phyloP scores from a whole-genome alignment of 2,797 vertebrate genomes.

The Coregonus ussuriensis region DNA sequence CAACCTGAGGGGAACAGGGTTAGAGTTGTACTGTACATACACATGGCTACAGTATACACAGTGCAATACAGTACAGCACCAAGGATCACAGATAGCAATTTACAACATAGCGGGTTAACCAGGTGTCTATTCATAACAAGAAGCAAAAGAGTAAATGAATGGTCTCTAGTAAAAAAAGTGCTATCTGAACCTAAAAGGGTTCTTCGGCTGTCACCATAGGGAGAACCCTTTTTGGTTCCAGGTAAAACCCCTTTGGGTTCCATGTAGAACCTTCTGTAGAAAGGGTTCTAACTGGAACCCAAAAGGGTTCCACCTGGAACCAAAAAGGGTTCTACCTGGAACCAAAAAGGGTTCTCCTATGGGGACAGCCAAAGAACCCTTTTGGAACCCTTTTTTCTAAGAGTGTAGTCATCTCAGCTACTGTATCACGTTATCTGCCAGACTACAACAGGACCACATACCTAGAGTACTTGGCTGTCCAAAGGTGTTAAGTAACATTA shows the following conservation, averaged over 20 bases:
- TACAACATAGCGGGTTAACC: neutral
- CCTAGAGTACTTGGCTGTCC: neutral
- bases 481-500: neutral
- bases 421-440: neutral
- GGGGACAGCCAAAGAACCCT: too few relatives aligned
- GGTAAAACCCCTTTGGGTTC: too few relatives aligned
- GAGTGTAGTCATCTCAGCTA: neutral
- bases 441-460: neutral
- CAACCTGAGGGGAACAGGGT: slow-evolving; percentile 78
- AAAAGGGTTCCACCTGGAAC: too few relatives aligned
- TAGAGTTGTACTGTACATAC: neutral
- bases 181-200: too few relatives aligned
- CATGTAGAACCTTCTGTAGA: too few relatives aligned
- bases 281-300: too few relatives aligned
- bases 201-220: too few relatives aligned
- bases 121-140: neutral
- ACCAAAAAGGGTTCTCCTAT: too few relatives aligned
- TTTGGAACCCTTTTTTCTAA: neutral
- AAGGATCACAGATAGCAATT: neutral
- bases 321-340: too few relatives aligned
- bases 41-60: neutral
- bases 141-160: neutral
- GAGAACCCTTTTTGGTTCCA: too few relatives aligned
- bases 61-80: neutral
- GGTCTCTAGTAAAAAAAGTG: neutral